phyloP scores from a whole-genome alignment of 1,140 invertebrate genomes.

The Philopotamus ludificatus region DNA sequence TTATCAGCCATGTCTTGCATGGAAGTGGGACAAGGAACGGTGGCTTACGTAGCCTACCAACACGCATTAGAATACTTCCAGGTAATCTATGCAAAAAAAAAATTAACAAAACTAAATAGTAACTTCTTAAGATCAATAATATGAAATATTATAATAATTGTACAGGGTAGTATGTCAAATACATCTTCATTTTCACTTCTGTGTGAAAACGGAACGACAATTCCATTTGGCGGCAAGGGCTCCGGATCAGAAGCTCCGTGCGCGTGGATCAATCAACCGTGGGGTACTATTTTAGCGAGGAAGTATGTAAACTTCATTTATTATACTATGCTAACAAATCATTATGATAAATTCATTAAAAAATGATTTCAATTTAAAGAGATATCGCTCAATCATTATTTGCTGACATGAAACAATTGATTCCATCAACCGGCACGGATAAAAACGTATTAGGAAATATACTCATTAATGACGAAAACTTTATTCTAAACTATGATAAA shows the following conservation, averaged over 20 bases:
- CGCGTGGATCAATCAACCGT: conserved; percentile 61
- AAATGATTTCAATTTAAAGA: conserved; percentile 20
- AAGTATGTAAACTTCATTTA: conserved; percentile 50
- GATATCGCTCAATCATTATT: conserved; percentile 39
- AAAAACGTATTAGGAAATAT: too few species aligned
- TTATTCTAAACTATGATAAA: conserved; percentile 14
- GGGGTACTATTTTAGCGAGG: conserved; percentile 56
- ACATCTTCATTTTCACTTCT: conserved; percentile 47
- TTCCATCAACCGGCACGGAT: conserved; percentile 14
- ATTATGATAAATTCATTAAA: neutral
- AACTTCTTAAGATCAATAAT: neutral
- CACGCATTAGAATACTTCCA: conserved; percentile 56
- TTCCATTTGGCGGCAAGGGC: conserved; percentile 44
- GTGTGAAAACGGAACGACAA: conserved; percentile 66
- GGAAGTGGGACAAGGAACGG: conserved; percentile 54
- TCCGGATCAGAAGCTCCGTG: conserved; percentile 50
- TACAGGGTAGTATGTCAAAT: too few species aligned
- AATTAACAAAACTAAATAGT: neutral
- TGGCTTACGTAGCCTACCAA: conserved; percentile 64
- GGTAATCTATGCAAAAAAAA: conserved; percentile 45
- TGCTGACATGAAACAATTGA: conserved; percentile 37
- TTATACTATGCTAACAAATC: conserved; percentile 8
- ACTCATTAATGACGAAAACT: conserved; percentile 13
- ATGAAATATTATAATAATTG: neutral
- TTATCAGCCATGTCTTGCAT: conserved; percentile 68